These are phyloP conservation scores for Dermatophagoides farinae DNA, from an alignment of 1,140 invertebrate genomes.

Conservation along the genomic window DNA sequence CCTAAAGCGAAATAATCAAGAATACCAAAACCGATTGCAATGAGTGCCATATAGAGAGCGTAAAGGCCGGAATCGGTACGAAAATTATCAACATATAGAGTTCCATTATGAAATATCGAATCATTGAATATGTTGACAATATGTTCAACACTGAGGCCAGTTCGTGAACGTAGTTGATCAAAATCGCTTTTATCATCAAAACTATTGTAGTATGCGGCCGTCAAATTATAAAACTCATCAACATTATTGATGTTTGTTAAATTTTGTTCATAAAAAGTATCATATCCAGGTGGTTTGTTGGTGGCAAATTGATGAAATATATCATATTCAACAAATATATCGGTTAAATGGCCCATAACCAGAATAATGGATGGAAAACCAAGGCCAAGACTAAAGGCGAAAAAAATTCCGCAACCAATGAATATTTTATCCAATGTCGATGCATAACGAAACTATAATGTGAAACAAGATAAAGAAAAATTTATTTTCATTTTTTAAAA, in stretches of 20 bases:
- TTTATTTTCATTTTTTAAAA: no score
- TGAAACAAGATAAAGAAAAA: background rate
- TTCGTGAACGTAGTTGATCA: background rate
- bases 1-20: background rate
- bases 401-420: constrained; percentile 15
- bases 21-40: background rate
- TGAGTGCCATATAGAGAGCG: background rate
- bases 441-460: constrained; percentile 19
- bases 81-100: constrained; percentile 1
- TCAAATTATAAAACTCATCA: no score
- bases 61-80: background rate
- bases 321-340: constrained; percentile 16
- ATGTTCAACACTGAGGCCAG: background rate
- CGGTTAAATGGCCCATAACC: constrained; percentile 19
- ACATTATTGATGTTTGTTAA: background rate
- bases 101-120: background rate
- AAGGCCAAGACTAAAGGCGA: constrained; percentile 17
- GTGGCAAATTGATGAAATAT: background rate
- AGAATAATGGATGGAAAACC: constrained; percentile 18
- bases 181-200: background rate
- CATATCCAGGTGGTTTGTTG: background rate
- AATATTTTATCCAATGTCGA: constrained; percentile 16
- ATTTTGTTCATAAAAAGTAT: background rate
- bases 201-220: background rate
- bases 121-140: background rate